A percentile compares a stretch with the other conserved stretches of the same genome.
These are phyloP conservation scores for Lepidonotus clava DNA, from an alignment of 2,888 invertebrate genomes.

Conservation along the genomic window DNA sequence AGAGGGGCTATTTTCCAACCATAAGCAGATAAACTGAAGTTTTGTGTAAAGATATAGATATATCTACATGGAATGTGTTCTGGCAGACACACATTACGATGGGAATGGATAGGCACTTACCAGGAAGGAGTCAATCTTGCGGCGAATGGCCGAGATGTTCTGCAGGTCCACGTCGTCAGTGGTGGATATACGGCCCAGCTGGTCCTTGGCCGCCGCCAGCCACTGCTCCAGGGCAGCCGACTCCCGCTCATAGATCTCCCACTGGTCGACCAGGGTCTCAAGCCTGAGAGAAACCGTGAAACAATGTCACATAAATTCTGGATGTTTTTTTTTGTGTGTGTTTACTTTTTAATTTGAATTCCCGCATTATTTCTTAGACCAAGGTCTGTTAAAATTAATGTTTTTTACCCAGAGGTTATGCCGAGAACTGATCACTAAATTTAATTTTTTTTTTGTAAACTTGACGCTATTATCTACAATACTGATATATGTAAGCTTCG, in stretches of 20 bases:
- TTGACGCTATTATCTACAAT: no score
- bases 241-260: conserved; percentile 75
- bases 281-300: conserved; percentile 66
- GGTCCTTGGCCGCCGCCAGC: conserved; percentile 72
- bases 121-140: conserved; percentile 76
- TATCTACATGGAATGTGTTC: no score
- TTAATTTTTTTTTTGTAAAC: neutral
- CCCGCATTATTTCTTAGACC: neutral
- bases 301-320: neutral
- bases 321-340: no score
- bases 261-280: conserved; percentile 74
- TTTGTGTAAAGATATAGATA: no score
- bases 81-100: no score
- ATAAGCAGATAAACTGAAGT: no score
- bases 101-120: conserved; percentile 68
- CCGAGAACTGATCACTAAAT: neutral
- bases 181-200: conserved; percentile 68
- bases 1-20: no score
- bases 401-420: neutral
- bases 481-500: no score
- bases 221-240: conserved; percentile 73
- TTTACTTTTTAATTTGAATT: no score
- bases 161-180: conserved; percentile 71
- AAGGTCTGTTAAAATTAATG: neutral
- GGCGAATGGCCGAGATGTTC: conserved; percentile 72